phyloP scores from a whole-genome alignment of 2,113 vertebrate genomes.

The Indicator maculatus region DNA sequence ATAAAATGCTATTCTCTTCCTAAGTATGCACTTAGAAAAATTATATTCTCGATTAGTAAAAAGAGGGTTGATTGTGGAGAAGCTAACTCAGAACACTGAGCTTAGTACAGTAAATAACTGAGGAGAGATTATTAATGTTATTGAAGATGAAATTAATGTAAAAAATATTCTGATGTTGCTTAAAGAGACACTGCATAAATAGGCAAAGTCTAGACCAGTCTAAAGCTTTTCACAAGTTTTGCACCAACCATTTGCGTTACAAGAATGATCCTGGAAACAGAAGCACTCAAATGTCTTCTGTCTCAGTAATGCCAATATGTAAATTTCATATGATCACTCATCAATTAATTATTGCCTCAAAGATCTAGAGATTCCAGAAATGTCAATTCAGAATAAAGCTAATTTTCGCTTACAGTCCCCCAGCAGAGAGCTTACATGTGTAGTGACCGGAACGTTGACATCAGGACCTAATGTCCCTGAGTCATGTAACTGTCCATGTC shows the following conservation, averaged over 20 bases:
- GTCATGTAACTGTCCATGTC: neutral
- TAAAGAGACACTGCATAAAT: neutral
- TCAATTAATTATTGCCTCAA: neutral
- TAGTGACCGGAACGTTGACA: neutral
- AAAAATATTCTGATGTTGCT: neutral
- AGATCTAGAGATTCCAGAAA: neutral
- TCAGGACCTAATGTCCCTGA: neutral
- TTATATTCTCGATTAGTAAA: neutral
- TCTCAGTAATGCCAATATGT: neutral
- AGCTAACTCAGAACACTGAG: neutral
- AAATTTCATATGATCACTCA: neutral
- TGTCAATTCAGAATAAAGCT: neutral
- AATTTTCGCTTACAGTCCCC: neutral
- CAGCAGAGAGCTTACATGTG: neutral
- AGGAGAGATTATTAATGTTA: neutral
- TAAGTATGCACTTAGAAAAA: neutral
- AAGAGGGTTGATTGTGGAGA: neutral
- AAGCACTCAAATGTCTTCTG: neutral
- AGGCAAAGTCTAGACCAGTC: neutral
- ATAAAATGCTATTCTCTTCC: neutral
- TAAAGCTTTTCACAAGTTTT: neutral
- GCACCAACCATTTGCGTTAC: neutral
- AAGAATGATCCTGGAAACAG: neutral
- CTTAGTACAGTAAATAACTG: neutral
- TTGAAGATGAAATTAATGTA: neutral